A percentile compares a stretch with the other conserved stretches of the same genome.
These are phyloP conservation scores for Isichthys henryi DNA, from an alignment of 2,113 vertebrate species.

Conservation along the genomic window DNA sequence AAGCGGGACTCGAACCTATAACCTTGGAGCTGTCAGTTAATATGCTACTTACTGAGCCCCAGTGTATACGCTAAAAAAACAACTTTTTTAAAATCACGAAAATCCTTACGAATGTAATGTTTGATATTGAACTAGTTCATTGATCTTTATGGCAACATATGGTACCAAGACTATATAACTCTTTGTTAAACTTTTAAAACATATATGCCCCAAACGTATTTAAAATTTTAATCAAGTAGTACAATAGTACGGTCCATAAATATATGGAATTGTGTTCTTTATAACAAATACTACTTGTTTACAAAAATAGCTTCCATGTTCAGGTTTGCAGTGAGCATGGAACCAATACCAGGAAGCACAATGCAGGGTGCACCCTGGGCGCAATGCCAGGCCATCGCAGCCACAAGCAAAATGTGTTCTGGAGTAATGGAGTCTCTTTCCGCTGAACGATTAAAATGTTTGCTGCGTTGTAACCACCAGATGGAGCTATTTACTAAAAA, in stretches of 20 bases:
- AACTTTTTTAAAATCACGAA: background rate
- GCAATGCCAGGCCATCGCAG: background rate
- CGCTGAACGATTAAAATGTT: background rate
- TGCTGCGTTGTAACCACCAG: background rate
- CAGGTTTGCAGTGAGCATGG: background rate
- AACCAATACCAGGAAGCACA: background rate
- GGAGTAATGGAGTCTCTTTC: background rate
- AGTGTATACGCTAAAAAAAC: background rate
- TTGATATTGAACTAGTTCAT: background rate
- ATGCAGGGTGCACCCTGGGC: background rate
- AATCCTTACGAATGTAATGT: background rate
- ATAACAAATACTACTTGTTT: background rate
- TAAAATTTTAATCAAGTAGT: background rate
- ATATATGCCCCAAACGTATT: background rate
- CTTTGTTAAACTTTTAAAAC: background rate
- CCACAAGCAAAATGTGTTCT: background rate
- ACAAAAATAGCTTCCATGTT: background rate
- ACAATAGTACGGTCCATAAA: background rate
- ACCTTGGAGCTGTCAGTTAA: background rate
- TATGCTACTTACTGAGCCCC: background rate
- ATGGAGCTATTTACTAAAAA: background rate
- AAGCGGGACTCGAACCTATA: background rate
- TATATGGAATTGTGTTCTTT: background rate
- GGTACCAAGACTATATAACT: background rate
- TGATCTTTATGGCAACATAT: background rate